Conservation (phyloP, 2,888 invertebrate genomes). For the Myathropa florea region DNA sequence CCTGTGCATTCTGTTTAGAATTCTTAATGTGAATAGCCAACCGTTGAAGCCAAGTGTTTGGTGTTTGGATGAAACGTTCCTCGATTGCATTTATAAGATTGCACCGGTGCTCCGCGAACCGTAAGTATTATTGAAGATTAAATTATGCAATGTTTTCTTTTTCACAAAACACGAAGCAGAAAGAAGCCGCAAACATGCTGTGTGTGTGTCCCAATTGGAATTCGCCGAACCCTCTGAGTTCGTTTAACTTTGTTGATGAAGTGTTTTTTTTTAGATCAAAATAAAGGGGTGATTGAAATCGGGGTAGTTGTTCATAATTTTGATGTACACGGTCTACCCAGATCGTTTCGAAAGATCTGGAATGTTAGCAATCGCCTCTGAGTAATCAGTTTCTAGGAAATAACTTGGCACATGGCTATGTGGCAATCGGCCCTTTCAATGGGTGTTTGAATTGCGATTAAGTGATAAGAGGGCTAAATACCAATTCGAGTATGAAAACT, state of each 20-base stretch:
- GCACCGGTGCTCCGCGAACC: constrained; percentile 90
- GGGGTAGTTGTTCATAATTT: background rate
- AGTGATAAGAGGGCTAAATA: background rate
- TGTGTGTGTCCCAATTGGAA: background rate
- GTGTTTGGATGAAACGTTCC: constrained; percentile 88
- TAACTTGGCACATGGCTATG: background rate
- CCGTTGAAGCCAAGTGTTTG: constrained; percentile 89
- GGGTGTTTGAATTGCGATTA: background rate
- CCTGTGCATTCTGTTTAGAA: constrained; percentile 90
- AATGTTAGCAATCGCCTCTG: background rate
- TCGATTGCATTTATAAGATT: constrained; percentile 89
- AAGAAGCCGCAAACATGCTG: constrained; percentile 29
- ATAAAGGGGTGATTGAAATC: background rate
- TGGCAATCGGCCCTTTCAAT: background rate
- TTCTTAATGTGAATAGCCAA: constrained; percentile 91
- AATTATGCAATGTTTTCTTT: background rate
- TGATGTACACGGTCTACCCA: background rate
- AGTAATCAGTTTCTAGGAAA: background rate
- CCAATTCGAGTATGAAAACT: background rate
- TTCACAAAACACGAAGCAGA: background rate
- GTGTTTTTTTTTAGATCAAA: background rate
- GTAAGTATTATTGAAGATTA: constrained; percentile 84
- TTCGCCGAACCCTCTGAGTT: background rate
- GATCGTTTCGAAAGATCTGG: background rate
- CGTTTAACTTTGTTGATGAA: background rate